Evolutionary conservation across 2,113 vertebrate genomes (phyloP), one percentile per base, ranked within the genome.

Genomic region (Psittacus erithacus): DNA sequence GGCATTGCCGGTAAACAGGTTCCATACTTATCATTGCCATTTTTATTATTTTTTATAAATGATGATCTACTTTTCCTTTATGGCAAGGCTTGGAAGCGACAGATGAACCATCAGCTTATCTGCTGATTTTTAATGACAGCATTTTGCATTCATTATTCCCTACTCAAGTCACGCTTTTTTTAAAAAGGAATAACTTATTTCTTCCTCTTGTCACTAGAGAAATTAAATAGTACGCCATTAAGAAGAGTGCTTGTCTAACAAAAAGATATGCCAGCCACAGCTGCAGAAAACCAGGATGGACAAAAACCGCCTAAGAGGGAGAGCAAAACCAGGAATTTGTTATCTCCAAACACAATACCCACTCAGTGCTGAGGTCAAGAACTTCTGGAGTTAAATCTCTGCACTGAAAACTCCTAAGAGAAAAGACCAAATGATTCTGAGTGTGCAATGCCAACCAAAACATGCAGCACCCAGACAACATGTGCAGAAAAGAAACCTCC

Each of bases 81-180:
- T 46, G 75, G 95, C 70, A 90, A 90, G 57, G 88, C 33, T 92
- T 47, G 43, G 86, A 77, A 94, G 63, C 73, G 95, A 97, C 97
- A 97, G 90, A 86, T 84, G 22, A 97, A 97, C 97, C 93, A 96
- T 97, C 97, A 97, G 92, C 77, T 78, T 83, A 85, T 95, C 96
- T 47, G 82, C 95, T 82, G 80, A 88, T 86, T 94, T 97, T 92
- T 97, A 97, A 95, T 96, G 65, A 92, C 88, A 73, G 95, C 82
- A 41, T 94, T 97, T 94, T 91, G 88, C 96, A 97, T 97, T 96
- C 92, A 94, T 98, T 97, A 97, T 97, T 95, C 86, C 82, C 96
- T 94, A 92, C 97, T 97, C 96, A 94, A 95, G 92, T 91, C 86
- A 49, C 62, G 88, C 88, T 93, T 96, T 95, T 80, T 9, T 79